Base-by-base conservation (phyloP, 2,888 invertebrate species). In the Globia sparganii region DNA sequence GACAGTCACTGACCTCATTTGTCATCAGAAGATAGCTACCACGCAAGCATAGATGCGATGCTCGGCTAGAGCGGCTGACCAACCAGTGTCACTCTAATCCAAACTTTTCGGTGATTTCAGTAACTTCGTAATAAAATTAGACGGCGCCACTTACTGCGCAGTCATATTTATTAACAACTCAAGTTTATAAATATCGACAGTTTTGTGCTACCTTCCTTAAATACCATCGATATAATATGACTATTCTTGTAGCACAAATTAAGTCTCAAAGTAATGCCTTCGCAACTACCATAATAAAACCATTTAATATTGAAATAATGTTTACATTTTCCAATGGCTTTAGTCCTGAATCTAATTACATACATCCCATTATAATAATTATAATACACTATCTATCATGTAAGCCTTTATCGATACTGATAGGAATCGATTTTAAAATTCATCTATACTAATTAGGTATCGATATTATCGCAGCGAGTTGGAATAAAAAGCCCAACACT, bases 401-500 rank as follows among this genome's bases (percentile, higher is more conserved):
- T 65, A 62, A 65, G 34, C 34, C 58, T 68, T 78, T 78, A 85
- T 85, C 80, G 80, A 78, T 83, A 25, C n/a, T 71, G 72, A 78
- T 81, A 75, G 61, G 0, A 40, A 86, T 86, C 86, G 78, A 86
- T 77, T 73, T 83, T 85, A 86, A 86, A 86, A 86, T 86, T 80
- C 85, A 84, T 76, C 72, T 81, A 81, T 28, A 74, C 67, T 76
- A 78, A 85, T 78, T 65, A 78, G 68, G 46, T 59, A 82, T 85
- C 83, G 84, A 86, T 86, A 76, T 72, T 75, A 86, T 84, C 76
- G 79, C 4, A 31, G 37, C 56, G 28, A 64, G 68, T 76, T 69
- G 56, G 68, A 77, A 81, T 81, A 75, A 84, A 77, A 82, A 79
- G 53, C 61, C 18, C 75, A 74, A 71, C 86, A 77, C 86, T 86